Conservation (phyloP, 2,797 vertebrate species). For the Lacerta viridis region DNA sequence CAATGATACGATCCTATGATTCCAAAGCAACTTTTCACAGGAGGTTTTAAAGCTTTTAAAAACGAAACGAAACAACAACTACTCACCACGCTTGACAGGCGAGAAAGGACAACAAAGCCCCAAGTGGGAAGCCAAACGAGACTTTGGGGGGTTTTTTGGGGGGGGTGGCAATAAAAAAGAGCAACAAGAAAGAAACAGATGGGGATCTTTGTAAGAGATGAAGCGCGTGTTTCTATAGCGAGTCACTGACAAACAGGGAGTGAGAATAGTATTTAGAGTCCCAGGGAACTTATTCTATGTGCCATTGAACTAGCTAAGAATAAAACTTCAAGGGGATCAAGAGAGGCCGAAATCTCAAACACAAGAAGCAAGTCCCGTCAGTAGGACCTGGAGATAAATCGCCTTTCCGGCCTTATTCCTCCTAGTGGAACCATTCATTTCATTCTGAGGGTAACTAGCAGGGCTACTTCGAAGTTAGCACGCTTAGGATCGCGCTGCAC, state of each 20-base stretch:
- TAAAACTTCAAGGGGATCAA: conserved; percentile 61
- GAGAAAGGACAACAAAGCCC: background rate
- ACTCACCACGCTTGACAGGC: too few relatives aligned
- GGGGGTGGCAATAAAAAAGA: background rate
- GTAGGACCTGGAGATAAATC: background rate
- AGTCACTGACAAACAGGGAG: conserved; percentile 28
- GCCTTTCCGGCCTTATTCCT: too few relatives aligned
- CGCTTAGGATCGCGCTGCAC: background rate
- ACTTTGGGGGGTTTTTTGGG: background rate
- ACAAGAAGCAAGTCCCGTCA: background rate
- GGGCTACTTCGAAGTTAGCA: background rate
- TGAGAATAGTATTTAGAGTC: conserved; percentile 18
- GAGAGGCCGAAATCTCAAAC: background rate
- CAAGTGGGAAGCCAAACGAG: background rate
- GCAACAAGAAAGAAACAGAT: conserved; percentile 26
- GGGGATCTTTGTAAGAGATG: conserved; percentile 1
- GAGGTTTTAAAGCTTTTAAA: background rate
- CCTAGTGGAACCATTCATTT: too few relatives aligned
- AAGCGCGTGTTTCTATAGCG: conserved; percentile 13
- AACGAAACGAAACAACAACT: background rate
- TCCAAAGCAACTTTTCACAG: too few relatives aligned
- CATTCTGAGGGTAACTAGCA: too few relatives aligned
- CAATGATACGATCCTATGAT: too few relatives aligned
- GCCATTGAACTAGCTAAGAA: conserved; percentile 28
- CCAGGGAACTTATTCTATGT: conserved; percentile 10